These are phyloP conservation scores for Luehdorfia chinensis DNA, from an alignment of 1,140 invertebrate genomes.

Conservation along the genomic window DNA sequence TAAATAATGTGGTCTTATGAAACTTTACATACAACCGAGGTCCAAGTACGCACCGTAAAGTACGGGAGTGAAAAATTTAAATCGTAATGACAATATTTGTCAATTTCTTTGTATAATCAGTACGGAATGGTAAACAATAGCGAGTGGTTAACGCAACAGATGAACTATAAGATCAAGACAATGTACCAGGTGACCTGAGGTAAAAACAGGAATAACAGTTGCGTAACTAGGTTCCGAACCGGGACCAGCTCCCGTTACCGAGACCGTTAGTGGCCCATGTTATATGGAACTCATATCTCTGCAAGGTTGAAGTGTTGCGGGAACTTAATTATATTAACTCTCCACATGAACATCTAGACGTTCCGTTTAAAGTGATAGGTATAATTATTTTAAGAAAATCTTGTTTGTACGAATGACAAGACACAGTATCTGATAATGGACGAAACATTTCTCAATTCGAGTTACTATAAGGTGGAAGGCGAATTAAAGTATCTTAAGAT, in stretches of 20 bases:
- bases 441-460: no score
- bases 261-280: constrained; percentile 38
- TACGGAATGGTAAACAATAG: constrained; percentile 2
- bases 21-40: no score
- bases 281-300: constrained; percentile 24
- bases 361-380: not conserved
- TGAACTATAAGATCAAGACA: constrained; percentile 20
- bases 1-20: no score
- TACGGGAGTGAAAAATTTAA: no score
- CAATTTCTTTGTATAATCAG: no score
- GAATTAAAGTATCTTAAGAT: no score
- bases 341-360: not conserved
- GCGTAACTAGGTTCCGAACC: constrained; percentile 37
- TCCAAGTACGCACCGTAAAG: no score
- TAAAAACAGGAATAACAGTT: constrained; percentile 39
- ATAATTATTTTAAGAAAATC: no score
- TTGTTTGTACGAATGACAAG: no score
- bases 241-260: constrained; percentile 42
- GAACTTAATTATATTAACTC: constrained; percentile 12
- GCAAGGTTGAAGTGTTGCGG: constrained; percentile 15
- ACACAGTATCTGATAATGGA: no score
- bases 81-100: no score
- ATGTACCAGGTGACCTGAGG: constrained; percentile 3
- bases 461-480: no score
- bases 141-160: not conserved